Percentiles rank a stretch among this genome's conserved stretches.
These are phyloP conservation scores for Sepiola atlantica DNA, from an alignment of 2,888 invertebrate genomes.

Conservation along the genomic window DNA sequence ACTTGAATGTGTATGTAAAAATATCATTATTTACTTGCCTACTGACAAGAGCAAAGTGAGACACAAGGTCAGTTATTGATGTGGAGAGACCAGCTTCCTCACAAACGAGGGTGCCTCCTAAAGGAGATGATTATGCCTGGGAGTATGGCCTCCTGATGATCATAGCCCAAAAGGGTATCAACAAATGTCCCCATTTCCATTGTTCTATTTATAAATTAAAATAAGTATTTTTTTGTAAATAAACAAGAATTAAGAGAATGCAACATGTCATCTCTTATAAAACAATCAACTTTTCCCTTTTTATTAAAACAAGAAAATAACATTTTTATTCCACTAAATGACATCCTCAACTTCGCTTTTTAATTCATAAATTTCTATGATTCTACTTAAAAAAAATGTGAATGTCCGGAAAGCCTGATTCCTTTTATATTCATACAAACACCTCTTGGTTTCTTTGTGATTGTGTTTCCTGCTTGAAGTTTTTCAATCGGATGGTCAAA, in stretches of 20 bases:
- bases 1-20: too few relatives aligned
- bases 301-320: neutral
- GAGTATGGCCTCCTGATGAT: too few relatives aligned
- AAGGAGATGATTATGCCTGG: too few relatives aligned
- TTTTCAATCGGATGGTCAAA: neutral
- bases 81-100: too few relatives aligned
- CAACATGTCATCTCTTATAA: neutral
- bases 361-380: neutral
- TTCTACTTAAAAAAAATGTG: neutral
- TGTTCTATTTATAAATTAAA: neutral
- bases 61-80: too few relatives aligned
- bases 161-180: too few relatives aligned
- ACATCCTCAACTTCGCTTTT: neutral
- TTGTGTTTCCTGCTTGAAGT: neutral
- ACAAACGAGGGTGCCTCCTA: too few relatives aligned
- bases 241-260: neutral
- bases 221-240: neutral
- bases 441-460: neutral
- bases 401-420: neutral
- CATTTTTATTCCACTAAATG: neutral
- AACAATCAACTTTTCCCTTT: too few relatives aligned
- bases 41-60: too few relatives aligned
- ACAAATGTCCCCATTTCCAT: too few relatives aligned
- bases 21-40: too few relatives aligned
- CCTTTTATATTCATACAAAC: neutral